A percentile compares a stretch with the other conserved stretches of the same genome.
Evolutionary conservation across 2,113 vertebrate species (phyloP).

Genomic region (Poicephalus gulielmi): DNA sequence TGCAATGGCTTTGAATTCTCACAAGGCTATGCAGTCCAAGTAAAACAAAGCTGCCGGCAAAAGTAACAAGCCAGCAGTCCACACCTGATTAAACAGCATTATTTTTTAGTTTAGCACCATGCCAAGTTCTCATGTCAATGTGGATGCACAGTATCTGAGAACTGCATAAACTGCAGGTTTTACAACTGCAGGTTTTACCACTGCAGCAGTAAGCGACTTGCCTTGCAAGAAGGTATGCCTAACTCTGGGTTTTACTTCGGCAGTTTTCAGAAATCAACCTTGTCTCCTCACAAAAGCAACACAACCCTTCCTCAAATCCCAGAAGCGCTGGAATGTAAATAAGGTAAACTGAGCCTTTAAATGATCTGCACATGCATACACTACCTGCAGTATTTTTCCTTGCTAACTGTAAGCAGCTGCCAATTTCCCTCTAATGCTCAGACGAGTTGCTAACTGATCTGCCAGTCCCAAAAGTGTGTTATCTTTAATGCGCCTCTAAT

Average conservation of each 20-base stretch:
- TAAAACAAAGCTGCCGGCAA: conserved; percentile 70
- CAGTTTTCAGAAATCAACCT: neutral
- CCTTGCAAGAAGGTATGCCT: neutral
- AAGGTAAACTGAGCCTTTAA: conserved; percentile 34
- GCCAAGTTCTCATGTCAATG: conserved; percentile 46
- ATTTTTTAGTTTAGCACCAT: conserved; percentile 18
- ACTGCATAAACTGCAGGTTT: neutral
- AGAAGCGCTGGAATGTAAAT: conserved; percentile 40
- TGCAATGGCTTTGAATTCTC: conserved; percentile 49
- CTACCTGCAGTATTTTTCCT: conserved; percentile 61
- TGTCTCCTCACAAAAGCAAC: neutral
- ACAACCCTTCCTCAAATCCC: neutral
- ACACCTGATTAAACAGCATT: conserved; percentile 70
- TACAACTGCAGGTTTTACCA: neutral
- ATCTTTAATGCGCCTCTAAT: conserved; percentile 71
- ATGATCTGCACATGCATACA: conserved; percentile 29
- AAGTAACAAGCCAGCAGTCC: conserved; percentile 51
- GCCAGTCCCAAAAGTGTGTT: conserved; percentile 66
- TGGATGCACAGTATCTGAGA: neutral
- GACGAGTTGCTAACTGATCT: conserved; percentile 60
- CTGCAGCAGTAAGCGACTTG: neutral
- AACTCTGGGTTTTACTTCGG: neutral
- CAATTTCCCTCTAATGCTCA: conserved; percentile 49
- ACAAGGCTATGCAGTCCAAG: conserved; percentile 55
- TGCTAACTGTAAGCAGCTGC: conserved; percentile 68